Percentiles rank a stretch among this genome's conserved stretches.
phyloP scores from a whole-genome alignment of 2,797 vertebrate genomes.

The Diplodus puntazzo region DNA sequence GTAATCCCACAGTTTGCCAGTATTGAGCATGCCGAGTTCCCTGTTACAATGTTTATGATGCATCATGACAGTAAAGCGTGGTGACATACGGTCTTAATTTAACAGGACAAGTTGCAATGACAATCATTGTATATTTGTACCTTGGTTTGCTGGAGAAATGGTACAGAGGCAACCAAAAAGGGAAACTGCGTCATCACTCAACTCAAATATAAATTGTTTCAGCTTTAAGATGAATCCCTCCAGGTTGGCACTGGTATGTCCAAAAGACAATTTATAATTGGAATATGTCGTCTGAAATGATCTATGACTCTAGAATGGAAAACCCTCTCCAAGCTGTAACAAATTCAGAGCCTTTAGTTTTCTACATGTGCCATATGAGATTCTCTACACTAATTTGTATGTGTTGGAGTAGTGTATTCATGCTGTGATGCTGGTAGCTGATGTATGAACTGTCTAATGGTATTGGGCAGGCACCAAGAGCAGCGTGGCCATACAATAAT shows the following conservation, averaged over 20 bases:
- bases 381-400: neutral
- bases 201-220: neutral
- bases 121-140: neutral
- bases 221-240: slow-evolving; percentile 8
- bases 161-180: neutral
- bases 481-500: neutral
- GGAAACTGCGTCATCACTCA: neutral
- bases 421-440: neutral
- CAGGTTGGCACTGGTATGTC: slow-evolving; percentile 2
- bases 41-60: neutral
- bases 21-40: neutral
- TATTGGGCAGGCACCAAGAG: slow-evolving; percentile 8
- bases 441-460: slow-evolving; percentile 5
- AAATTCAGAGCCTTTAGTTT: slow-evolving; percentile 21
- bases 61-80: neutral
- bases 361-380: neutral
- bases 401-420: neutral
- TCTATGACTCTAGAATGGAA: slow-evolving; percentile 13
- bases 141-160: slow-evolving; percentile 1
- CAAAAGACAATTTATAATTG: slow-evolving; percentile 35
- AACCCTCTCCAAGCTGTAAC: slow-evolving; percentile 14
- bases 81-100: neutral
- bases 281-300: slow-evolving; percentile 33
- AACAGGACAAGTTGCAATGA: neutral
- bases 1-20: slow-evolving; percentile 39